Evolutionary conservation across 2,113 vertebrate genomes (phyloP).

Genomic region (Crypturellus undulatus): DNA sequence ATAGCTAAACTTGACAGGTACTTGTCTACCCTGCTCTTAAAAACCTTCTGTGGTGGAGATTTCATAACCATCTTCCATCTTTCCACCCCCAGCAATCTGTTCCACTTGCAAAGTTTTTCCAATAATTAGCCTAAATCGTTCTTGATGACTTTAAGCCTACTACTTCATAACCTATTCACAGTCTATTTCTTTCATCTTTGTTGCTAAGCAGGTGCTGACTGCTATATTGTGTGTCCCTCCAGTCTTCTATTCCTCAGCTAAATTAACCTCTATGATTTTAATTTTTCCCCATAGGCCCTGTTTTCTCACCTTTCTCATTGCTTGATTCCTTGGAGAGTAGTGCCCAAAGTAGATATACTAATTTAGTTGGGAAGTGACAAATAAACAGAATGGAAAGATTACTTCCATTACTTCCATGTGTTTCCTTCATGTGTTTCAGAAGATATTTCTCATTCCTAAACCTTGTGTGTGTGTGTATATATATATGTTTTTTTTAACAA

Average conservation of each 20-base stretch:
- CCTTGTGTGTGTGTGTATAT: background rate
- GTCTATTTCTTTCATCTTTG: background rate
- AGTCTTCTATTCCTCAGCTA: background rate
- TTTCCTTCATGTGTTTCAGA: background rate
- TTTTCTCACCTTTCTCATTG: background rate
- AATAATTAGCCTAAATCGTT: background rate
- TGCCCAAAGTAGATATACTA: background rate
- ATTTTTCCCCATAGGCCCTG: background rate
- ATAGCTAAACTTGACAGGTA: background rate
- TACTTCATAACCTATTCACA: background rate
- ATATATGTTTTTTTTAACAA: background rate
- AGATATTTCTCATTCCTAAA: background rate
- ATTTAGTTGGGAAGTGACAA: background rate
- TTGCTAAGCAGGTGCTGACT: background rate
- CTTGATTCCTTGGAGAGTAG: background rate
- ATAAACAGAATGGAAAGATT: background rate
- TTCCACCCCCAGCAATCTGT: background rate
- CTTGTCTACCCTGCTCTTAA: background rate
- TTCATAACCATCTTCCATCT: background rate
- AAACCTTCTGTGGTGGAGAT: background rate
- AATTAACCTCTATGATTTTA: background rate
- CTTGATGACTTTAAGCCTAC: background rate
- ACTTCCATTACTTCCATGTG: background rate
- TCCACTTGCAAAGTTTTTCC: background rate
- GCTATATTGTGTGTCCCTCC: background rate